Evolutionary conservation across 1,140 invertebrate species (phyloP).

Genomic region (Zaprionus tsacasi): DNA sequence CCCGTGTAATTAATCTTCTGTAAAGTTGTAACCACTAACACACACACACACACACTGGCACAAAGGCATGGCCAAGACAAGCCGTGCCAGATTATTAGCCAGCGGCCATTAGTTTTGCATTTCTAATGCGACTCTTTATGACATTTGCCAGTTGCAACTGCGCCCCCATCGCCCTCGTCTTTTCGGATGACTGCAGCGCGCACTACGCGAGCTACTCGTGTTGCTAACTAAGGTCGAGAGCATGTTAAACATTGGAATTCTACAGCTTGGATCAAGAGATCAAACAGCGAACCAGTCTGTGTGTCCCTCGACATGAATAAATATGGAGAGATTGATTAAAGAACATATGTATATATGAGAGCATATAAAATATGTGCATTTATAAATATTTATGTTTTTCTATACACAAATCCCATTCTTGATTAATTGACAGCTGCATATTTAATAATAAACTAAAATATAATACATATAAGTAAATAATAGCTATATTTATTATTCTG

Average conservation of each 20-base stretch:
- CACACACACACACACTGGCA: slow-evolving; percentile 38
- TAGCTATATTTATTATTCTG: background rate
- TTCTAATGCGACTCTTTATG: slow-evolving; percentile 67
- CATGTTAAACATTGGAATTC: slow-evolving; percentile 21
- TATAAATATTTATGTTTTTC: background rate
- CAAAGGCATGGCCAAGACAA: slow-evolving; percentile 15
- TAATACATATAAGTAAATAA: background rate
- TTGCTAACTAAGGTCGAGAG: slow-evolving; percentile 28
- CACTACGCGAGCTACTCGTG: background rate
- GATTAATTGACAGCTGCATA: background rate
- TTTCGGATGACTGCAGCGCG: slow-evolving; percentile 35
- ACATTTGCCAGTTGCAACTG: slow-evolving; percentile 34
- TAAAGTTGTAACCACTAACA: slow-evolving; percentile 60
- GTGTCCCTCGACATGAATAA: slow-evolving; percentile 10
- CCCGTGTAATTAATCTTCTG: slow-evolving; percentile 75
- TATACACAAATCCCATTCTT: background rate
- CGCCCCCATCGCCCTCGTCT: background rate
- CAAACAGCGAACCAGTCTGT: background rate
- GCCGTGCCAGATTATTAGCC: slow-evolving; percentile 57
- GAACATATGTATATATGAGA: background rate
- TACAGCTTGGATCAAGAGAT: background rate
- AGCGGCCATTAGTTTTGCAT: slow-evolving; percentile 67
- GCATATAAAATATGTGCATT: background rate
- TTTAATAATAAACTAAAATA: background rate
- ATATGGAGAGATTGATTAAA: slow-evolving; percentile 16